Conservation (phyloP, 2,797 vertebrate species). For the Neosilurus hyrtlii region DNA sequence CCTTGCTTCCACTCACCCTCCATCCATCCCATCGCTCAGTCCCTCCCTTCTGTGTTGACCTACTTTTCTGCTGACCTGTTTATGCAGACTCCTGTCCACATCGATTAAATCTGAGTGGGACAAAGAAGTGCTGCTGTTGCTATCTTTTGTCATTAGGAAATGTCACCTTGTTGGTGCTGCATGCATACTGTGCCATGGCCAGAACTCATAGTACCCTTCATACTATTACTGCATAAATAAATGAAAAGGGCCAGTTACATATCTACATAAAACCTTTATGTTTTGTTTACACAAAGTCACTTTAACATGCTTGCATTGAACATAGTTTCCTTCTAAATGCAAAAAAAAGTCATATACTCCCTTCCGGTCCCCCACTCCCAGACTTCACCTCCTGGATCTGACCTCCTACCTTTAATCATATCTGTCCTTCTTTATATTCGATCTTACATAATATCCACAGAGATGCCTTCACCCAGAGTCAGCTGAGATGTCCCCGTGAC, state of each 20-base stretch:
- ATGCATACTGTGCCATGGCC: not conserved
- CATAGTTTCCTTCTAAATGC: not conserved
- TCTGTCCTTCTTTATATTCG: constrained; percentile 29
- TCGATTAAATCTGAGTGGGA: constrained; percentile 55
- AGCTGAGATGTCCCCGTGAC: too few relatives aligned
- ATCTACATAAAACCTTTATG: not conserved
- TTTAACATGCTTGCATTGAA: not conserved
- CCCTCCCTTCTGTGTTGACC: constrained; percentile 64
- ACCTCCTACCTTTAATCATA: constrained; percentile 28
- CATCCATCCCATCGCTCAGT: constrained; percentile 33
- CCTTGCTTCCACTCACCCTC: constrained; percentile 28
- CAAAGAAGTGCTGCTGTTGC: constrained; percentile 12
- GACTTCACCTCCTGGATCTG: not conserved
- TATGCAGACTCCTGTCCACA: constrained; percentile 59
- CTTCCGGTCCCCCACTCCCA: not conserved
- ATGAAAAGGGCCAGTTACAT: not conserved
- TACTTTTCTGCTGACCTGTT: constrained; percentile 77
- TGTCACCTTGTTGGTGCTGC: constrained; percentile 61
- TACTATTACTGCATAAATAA: not conserved
- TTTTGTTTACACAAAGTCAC: not conserved
- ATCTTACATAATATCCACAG: constrained; percentile 42
- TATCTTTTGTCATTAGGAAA: constrained; percentile 46
- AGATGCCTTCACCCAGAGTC: too few relatives aligned
- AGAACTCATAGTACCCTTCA: not conserved
- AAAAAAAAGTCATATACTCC: not conserved